A percentile compares a stretch with the other conserved stretches of the same genome.
These are phyloP conservation scores for Serilophus lunatus DNA, from an alignment of 2,113 vertebrate species.

Conservation along the genomic window DNA sequence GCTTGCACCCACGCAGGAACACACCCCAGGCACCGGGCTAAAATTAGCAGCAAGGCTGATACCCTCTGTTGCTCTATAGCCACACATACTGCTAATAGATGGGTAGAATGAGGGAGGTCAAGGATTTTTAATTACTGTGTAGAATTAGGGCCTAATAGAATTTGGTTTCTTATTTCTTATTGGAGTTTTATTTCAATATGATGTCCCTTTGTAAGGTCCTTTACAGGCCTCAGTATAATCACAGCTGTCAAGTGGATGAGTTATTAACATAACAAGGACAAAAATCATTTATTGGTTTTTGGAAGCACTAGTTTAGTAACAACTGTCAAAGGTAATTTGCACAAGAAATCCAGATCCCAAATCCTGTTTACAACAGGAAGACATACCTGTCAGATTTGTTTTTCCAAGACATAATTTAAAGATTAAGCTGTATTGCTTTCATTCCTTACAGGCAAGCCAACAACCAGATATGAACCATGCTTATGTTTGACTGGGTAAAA, in stretches of 20 bases:
- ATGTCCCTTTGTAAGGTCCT: not conserved
- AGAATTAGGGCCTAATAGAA: constrained; percentile 8
- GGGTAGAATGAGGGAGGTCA: not conserved
- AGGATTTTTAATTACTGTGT: constrained; percentile 33
- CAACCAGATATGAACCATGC: not conserved
- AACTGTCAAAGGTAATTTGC: constrained; percentile 11
- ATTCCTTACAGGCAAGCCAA: not conserved
- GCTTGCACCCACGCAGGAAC: not conserved
- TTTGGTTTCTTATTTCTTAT: not conserved
- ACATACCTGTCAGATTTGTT: not conserved
- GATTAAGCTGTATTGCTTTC: not conserved
- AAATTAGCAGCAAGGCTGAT: constrained; percentile 4
- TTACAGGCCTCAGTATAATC: not conserved
- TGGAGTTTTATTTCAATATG: not conserved
- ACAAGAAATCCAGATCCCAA: constrained; percentile 1
- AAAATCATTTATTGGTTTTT: not conserved
- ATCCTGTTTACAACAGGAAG: not conserved
- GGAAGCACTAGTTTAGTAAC: not conserved
- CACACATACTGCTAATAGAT: not conserved
- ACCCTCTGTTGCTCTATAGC: not conserved
- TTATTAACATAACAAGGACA: constrained; percentile 1
- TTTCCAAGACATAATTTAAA: not conserved
- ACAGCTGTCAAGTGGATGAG: not conserved
- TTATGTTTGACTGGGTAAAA: not conserved
- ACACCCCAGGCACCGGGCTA: not conserved